Evolutionary conservation across 2,888 invertebrate species (phyloP), one percentile per base, ranked within the genome.

Genomic region (Rhagium mordax): DNA sequence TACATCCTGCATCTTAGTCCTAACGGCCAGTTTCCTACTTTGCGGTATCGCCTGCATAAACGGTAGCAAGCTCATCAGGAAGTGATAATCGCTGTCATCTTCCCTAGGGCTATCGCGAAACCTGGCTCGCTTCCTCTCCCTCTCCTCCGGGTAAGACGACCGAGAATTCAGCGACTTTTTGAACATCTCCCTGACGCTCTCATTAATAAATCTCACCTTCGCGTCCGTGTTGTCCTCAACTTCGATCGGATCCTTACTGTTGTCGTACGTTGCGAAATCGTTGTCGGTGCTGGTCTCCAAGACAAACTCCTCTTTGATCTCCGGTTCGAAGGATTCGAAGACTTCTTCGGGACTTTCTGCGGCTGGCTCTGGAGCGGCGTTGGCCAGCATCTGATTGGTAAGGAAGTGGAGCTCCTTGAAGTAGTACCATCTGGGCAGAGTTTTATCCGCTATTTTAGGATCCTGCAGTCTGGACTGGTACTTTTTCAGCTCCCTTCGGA

Each of bases 41-140:
- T 65, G 65, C 4, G 65, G 65, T 20, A 65, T 41, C 7, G 16
- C 33, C 5, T 29, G 51, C 48, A 65, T 20, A 24, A 51, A 65
- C 6, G 65, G 65, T 20, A 65, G 55, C 20, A 65, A 53, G n/a
- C 65, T 65, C 53, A 65, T 65, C 6, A 65, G 21, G 20, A 65
- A 65, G 20, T 65, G 53, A 18, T 65, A 65, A 33, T 65, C 65
- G 33, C 65, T 65, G n/a, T 65, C 20, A 10, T 49, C 24, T 49
- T 20, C 53, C 20, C 7, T 15, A 49, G 10, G n/a, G 6, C 13
- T 27, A 13, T 62, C 62, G 13, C 13, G 27, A 8, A 15, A 15
- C 7, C 29, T 29, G 10, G 13, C n/a, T n/a, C n/a, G n/a, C n/a
- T 33, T 21, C 15, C 15, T 61, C 7, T n/a, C n/a, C 20, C 24